Base-by-base conservation (phyloP, 2,888 invertebrate species). In the Acleris holmiana region DNA sequence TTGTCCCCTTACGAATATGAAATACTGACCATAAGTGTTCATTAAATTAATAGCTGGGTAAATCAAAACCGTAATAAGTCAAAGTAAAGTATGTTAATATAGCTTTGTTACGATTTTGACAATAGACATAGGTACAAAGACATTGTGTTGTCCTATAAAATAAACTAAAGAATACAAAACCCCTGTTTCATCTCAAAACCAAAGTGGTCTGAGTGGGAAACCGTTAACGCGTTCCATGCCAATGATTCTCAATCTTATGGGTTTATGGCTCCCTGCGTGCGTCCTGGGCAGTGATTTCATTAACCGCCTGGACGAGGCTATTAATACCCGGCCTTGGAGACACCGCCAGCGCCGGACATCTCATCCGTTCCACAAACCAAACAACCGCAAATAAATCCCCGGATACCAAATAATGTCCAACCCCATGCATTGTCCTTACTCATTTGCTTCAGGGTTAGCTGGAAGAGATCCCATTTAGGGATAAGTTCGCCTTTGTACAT, bases 321-420 rank as follows among this genome's bases (percentile, higher is more conserved):
- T 78, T 77, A 76, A 77, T 80, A 76, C 35, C 59, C 60, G 58
- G 41, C 64, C 64, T 64, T 64, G 64, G 58, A 48, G 53, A 53
- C 64, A 61, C 41, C 61, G 59, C 25, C 58, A 44, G 23, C 55
- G 17, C 41, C 41, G 13, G 55, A 55, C 48, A 21, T n/a, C 64
- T 50, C 51, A 46, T 58, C 58, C 58, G 63, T 40, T 64, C 64
- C 29, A 64, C 47, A 54, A 59, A 64, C 58, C 25, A 53, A 53
- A 64, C 58, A 53, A 35, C 35, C 35, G 13, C 35, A 63, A 58
- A 58, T 50, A 64, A 35, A 44, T 50, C 55, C 29, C 55, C 23
- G 41, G 23, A 41, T 46, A 63, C 21, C 4, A 41, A 19, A 19
- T 53, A 41, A 59, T n/a, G n/a, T n/a, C n/a, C n/a, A n/a, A n/a